A percentile compares a stretch with the other conserved stretches of the same genome.
Evolutionary conservation across 2,888 invertebrate species (phyloP).

Genomic region (Clitarchus hookeri): DNA sequence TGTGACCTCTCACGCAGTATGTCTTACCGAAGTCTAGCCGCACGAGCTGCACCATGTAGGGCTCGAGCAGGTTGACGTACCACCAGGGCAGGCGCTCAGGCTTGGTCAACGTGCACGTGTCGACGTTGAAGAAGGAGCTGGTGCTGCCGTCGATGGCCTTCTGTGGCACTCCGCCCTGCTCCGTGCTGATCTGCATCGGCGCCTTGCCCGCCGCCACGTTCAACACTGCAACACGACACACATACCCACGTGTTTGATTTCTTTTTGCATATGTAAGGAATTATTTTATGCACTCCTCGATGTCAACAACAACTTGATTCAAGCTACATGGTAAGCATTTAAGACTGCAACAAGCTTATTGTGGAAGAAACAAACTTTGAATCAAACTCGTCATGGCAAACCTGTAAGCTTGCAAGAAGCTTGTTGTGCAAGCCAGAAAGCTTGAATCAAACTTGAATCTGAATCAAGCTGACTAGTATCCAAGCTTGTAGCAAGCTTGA

Average conservation of each 20-base stretch:
- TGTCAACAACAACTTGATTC: too few species aligned
- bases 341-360: too few species aligned
- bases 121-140: constrained; percentile 75
- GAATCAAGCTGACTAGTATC: too few species aligned
- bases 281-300: too few species aligned
- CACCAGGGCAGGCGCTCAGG: constrained; percentile 88
- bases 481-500: too few species aligned
- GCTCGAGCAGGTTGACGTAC: constrained; percentile 92
- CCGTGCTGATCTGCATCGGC: constrained; percentile 89
- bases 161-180: constrained; percentile 83
- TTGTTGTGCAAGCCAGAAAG: too few species aligned
- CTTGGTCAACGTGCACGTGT: constrained; percentile 87
- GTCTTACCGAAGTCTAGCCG: constrained; percentile 88
- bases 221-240: constrained; percentile 67
- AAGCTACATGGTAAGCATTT: too few species aligned
- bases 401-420: too few species aligned
- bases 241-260: not conserved
- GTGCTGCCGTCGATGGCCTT: constrained; percentile 91
- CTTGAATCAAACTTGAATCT: too few species aligned
- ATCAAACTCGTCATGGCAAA: too few species aligned
- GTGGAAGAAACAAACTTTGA: too few species aligned
- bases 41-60: constrained; percentile 93
- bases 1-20: constrained; percentile 71
- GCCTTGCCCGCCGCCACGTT: constrained; percentile 95
- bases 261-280: too few species aligned